These are phyloP conservation scores for Stichodactyla helianthus DNA, from an alignment of 64 coral and sea anemone species.

Conservation along the genomic window DNA sequence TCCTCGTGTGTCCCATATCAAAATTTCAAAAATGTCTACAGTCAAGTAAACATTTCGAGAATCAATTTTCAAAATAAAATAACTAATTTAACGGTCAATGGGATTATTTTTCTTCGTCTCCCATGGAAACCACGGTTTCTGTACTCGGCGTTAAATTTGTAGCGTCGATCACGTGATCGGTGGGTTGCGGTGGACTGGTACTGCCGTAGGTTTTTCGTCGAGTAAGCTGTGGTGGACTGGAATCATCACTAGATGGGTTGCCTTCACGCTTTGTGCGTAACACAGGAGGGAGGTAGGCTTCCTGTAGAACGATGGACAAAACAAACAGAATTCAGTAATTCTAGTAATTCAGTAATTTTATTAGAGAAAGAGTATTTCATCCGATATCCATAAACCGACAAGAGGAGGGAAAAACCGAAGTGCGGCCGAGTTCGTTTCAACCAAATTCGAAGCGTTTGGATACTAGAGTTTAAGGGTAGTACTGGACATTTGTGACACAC, in stretches of 20 bases:
- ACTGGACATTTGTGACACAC: too few species aligned
- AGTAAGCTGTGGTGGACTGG: slow-evolving; percentile 72
- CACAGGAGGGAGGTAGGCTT: slow-evolving; percentile 89
- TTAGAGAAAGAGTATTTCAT: too few species aligned
- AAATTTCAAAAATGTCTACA: slow-evolving; percentile 11
- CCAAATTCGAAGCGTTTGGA: too few species aligned
- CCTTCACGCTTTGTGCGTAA: slow-evolving; percentile 58
- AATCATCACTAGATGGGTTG: slow-evolving; percentile 25
- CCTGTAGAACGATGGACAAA: slow-evolving; percentile 30
- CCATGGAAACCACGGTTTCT: slow-evolving; percentile 65
- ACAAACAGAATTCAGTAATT: too few species aligned
- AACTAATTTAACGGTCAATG: not conserved
- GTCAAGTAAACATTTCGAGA: not conserved
- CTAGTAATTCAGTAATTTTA: too few species aligned
- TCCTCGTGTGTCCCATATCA: not conserved
- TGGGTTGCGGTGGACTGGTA: slow-evolving; percentile 10
- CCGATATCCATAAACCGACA: too few species aligned
- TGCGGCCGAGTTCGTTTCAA: too few species aligned
- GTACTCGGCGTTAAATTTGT: slow-evolving; percentile 73
- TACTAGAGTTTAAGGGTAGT: too few species aligned
- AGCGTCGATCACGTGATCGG: slow-evolving; percentile 88
- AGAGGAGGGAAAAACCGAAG: too few species aligned
- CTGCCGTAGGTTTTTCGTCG: slow-evolving; percentile 78
- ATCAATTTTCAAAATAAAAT: not conserved
- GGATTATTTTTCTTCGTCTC: slow-evolving; percentile 46